Evolutionary conservation across 2,797 vertebrate species (phyloP).

Genomic region (Dendrocincla tyrannina): DNA sequence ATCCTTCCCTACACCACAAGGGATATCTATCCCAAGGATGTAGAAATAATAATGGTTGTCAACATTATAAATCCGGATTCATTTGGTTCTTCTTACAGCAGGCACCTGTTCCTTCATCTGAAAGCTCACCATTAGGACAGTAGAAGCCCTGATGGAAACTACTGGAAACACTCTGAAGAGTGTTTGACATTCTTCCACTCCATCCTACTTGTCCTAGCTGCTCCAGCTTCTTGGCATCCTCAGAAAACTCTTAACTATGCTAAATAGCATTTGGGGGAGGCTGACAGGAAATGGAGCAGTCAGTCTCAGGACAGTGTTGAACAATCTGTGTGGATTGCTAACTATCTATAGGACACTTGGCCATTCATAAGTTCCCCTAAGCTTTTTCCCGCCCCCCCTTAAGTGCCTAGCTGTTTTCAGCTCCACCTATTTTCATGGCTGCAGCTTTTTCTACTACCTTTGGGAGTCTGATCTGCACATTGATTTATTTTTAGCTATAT

Average conservation of each 20-base stretch:
- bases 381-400: not conserved
- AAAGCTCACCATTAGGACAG: conserved; percentile 42
- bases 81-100: not conserved
- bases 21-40: not conserved
- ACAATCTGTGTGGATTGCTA: not conserved
- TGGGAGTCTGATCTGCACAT: conserved; percentile 31
- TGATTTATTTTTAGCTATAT: conserved; percentile 62
- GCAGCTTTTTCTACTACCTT: conserved; percentile 60
- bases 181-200: not conserved
- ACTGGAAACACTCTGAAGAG: not conserved
- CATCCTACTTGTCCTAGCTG: not conserved
- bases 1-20: not conserved
- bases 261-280: not conserved
- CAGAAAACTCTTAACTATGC: not conserved
- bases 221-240: not conserved
- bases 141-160: conserved; percentile 41
- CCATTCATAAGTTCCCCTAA: conserved; percentile 55
- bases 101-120: not conserved
- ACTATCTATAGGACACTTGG: not conserved
- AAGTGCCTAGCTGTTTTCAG: conserved; percentile 46
- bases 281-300: not conserved
- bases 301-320: not conserved
- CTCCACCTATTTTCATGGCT: conserved; percentile 54
- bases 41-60: not conserved
- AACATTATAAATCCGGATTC: not conserved